These are phyloP conservation scores for Maniola jurtina DNA, from an alignment of 1,140 invertebrate genomes.

Conservation along the genomic window DNA sequence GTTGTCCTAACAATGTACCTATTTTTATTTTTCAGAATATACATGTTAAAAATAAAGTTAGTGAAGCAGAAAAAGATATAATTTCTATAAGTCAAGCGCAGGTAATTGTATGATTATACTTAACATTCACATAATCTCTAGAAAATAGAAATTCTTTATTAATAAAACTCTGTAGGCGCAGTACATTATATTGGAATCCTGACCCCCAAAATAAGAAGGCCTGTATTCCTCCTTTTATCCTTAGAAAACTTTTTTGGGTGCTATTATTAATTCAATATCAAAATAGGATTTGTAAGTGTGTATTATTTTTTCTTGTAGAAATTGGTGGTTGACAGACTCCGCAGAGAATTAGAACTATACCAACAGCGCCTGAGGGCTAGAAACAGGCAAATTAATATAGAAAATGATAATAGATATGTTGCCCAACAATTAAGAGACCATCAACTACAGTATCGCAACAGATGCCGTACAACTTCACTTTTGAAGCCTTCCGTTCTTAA, in stretches of 20 bases:
- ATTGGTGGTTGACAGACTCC: constrained; percentile 68
- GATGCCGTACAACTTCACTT: constrained; percentile 63
- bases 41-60: constrained; percentile 74
- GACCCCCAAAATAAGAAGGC: no score
- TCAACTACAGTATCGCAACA: constrained; percentile 63
- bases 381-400: constrained; percentile 69
- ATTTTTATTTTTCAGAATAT: constrained; percentile 65
- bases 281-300: not conserved
- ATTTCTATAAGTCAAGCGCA: constrained; percentile 77
- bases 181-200: no score
- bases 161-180: no score
- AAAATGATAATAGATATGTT: constrained; percentile 73
- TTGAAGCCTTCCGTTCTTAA: constrained; percentile 74
- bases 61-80: constrained; percentile 79
- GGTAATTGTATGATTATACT: constrained; percentile 52
- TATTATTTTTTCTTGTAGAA: constrained; percentile 53
- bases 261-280: no score
- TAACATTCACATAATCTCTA: not conserved
- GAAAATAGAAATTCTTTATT: not conserved
- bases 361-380: constrained; percentile 68
- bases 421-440: constrained; percentile 74
- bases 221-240: no score
- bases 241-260: no score
- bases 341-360: constrained; percentile 70
- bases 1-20: not conserved